Conservation (phyloP, 92 coral and sea anemone species). For the Muricea muricata region DNA sequence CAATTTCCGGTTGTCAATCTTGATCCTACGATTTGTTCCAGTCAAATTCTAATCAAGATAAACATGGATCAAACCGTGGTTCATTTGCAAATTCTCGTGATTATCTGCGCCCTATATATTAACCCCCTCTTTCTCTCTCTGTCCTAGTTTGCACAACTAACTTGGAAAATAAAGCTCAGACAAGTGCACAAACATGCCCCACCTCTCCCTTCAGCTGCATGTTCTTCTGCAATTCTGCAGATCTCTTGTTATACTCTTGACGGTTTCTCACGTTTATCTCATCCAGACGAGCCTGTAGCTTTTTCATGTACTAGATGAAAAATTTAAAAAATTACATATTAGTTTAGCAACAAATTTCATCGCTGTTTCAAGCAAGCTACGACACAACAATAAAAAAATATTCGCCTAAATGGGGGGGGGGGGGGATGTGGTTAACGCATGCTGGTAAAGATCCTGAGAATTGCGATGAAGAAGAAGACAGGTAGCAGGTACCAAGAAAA, state of each 20-base stretch:
- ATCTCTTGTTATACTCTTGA: slow-evolving; percentile 75
- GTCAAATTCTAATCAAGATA: too few relatives aligned
- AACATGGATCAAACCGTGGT: too few relatives aligned
- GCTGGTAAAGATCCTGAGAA: too few relatives aligned
- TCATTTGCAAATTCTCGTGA: too few relatives aligned
- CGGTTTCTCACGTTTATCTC: slow-evolving; percentile 73
- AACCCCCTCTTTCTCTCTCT: too few relatives aligned
- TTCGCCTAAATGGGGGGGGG: background rate
- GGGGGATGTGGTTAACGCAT: too few relatives aligned
- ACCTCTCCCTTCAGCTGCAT: slow-evolving; percentile 76
- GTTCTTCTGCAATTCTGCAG: slow-evolving; percentile 66
- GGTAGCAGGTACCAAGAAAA: too few relatives aligned
- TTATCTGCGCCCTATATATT: too few relatives aligned
- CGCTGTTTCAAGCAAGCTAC: too few relatives aligned
- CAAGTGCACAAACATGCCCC: background rate
- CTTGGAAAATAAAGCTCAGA: background rate
- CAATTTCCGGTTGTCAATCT: too few relatives aligned
- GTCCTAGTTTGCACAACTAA: background rate
- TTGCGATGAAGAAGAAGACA: too few relatives aligned
- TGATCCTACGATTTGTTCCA: too few relatives aligned
- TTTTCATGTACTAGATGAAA: slow-evolving; percentile 63
- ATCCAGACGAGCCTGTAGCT: slow-evolving; percentile 72
- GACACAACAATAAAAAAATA: background rate
- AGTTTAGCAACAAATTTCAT: background rate
- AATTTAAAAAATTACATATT: background rate